Percentiles rank a stretch among this genome's conserved stretches.
Evolutionary conservation across 2,888 invertebrate species (phyloP).

Genomic region (Synergus umbraculus): DNA sequence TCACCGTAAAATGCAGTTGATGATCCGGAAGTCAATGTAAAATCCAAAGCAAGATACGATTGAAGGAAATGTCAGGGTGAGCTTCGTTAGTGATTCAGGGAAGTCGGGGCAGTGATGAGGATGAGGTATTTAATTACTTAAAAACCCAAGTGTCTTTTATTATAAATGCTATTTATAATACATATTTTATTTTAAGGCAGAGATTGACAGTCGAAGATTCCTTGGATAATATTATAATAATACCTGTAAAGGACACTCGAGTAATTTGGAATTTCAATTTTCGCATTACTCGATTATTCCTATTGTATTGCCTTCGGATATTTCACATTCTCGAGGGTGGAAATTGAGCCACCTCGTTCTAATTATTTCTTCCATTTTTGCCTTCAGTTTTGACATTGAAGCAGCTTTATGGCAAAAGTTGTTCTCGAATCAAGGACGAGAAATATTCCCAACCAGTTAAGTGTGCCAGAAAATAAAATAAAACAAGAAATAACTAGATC

Average conservation of each 20-base stretch:
- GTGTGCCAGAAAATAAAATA: neutral
- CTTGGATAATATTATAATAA: slow-evolving; percentile 1
- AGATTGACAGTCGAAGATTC: neutral
- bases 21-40: slow-evolving; percentile 18
- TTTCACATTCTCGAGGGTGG: slow-evolving; percentile 7
- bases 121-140: no score
- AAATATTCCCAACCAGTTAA: neutral
- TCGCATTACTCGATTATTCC: slow-evolving; percentile 14
- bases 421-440: neutral
- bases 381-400: neutral
- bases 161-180: neutral
- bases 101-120: no score
- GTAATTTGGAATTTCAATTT: slow-evolving; percentile 17
- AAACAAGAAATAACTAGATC: neutral
- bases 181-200: neutral
- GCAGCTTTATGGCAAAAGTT: slow-evolving; percentile 15
- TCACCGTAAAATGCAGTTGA: slow-evolving; percentile 21
- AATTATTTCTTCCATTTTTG: slow-evolving; percentile 9
- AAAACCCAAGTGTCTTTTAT: no score
- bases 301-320: slow-evolving; percentile 11
- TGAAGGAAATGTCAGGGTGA: neutral
- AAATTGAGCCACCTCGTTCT: slow-evolving; percentile 15
- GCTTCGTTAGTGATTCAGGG: neutral
- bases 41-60: slow-evolving; percentile 14
- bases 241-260: neutral